phyloP scores from a whole-genome alignment of 2,888 invertebrate species.

The Gibbula magus region DNA sequence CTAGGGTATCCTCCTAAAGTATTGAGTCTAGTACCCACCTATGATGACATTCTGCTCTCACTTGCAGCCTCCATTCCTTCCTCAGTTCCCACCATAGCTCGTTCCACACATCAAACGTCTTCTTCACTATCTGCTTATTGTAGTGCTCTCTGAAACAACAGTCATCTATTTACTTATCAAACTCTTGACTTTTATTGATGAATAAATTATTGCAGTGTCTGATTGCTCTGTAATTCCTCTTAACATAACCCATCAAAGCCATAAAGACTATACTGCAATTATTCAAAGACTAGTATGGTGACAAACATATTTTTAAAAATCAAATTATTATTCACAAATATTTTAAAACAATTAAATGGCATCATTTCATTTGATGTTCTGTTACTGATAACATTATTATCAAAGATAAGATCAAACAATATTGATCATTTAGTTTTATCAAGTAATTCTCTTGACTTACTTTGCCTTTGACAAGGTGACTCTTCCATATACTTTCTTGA shows the following conservation, averaged over 20 bases:
- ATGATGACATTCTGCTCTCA: slow-evolving; percentile 71
- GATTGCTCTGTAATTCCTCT: neutral
- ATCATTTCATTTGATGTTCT: neutral
- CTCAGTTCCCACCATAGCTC: slow-evolving; percentile 69
- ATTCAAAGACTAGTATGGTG: neutral
- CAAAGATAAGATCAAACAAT: too few relatives aligned
- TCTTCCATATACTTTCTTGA: slow-evolving; percentile 65
- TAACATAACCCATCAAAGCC: neutral
- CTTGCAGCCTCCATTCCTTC: slow-evolving; percentile 70
- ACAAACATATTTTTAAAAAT: too few relatives aligned
- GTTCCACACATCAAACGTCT: slow-evolving; percentile 65
- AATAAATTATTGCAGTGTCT: neutral
- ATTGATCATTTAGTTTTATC: too few relatives aligned
- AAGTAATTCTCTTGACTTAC: slow-evolving; percentile 43
- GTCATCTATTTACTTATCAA: neutral
- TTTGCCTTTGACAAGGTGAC: slow-evolving; percentile 64
- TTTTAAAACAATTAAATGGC: neutral
- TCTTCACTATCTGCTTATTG: slow-evolving; percentile 42
- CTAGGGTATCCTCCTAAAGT: too few relatives aligned
- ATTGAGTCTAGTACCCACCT: too few relatives aligned
- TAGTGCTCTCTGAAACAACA: slow-evolving; percentile 56
- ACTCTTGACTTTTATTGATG: neutral
- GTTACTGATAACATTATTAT: too few relatives aligned
- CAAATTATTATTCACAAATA: neutral
- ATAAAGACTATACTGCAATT: neutral